Evolutionary conservation across 2,888 invertebrate genomes (phyloP), one percentile per base, ranked within the genome.

Genomic region (Antitype chi): DNA sequence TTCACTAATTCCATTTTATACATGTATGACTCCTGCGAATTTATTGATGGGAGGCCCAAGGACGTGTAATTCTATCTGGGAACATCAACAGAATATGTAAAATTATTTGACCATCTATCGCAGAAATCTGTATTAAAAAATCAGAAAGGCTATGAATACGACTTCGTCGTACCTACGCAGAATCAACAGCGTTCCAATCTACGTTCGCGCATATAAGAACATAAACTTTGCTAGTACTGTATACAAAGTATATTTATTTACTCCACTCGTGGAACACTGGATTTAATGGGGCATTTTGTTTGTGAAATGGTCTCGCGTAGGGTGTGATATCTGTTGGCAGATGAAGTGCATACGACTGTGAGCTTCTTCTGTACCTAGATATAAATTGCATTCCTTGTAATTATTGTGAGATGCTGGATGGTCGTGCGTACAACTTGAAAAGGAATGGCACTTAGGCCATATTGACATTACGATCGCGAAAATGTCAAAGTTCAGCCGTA

Each of bases 401-500:
- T 62, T 72, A 69, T 78, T 78, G 68, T 71, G 66, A 52, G 68
- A 55, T 74, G 38, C 59, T 66, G 64, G 64, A 77, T 74, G 71
- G 63, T 70, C 43, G 80, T 75, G 72, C 78, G 77, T 72, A 83
- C 77, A 88, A 83, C 87, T 84, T 91, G 89, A 88, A 94, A 94
- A 90, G 93, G 92, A 94, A 94, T 91, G 93, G 90, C 87, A 81
- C 87, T 85, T 93, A 91, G 73, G 92, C 89, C 90, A 82, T 95
- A 94, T 90, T 93, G 91, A 90, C 90, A 91, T 90, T 91, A 92
- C 81, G 85, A 68, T 82, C 81, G 85, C 81, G 89, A 92, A 95
- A 96, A 96, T 96, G 96, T 96, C 96, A 96, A 96, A 96, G 96
- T 96, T 96, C 96, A 95, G 89, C 88, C 85, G 90, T 87, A 80